Base-by-base conservation (phyloP, 2,888 invertebrate species). In the Crematogaster levior region DNA sequence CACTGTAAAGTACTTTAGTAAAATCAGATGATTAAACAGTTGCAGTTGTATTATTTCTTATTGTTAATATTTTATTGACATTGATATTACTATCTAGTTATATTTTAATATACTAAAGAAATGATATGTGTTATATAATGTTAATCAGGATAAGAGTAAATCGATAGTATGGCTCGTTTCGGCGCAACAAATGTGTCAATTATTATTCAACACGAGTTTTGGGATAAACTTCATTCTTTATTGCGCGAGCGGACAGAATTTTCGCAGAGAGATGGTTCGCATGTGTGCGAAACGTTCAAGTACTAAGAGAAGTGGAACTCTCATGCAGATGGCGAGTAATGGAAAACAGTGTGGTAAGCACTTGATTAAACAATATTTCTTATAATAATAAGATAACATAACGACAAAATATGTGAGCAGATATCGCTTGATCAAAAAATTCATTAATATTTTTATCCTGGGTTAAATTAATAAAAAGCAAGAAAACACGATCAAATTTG, bases 141-240 rank as follows among this genome's bases (percentile, higher is more conserved):
- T 21, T 79, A 46, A 80, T 46, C 3, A 27, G 40, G 60, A 21
- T 46, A 46, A 92, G 93, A 79, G 75, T 5, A 82, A 58, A 95
- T 3, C 21, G 94, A 93, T 94, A 37, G 95, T 95, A 56, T 94
- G 95, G 0, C 95, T 96, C 92, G 94, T 96, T 34, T 95, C 96
- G 0, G 91, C 96, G 46, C 97, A 97, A 92, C 96, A 97, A 89
- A 95, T 96, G 85, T 96, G 96, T 80, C 95, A 43, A 9, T 43
- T 97, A 87, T 95, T 97, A 63, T 98, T 97, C 94, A 96, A 97
- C 92, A 97, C 97, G 6, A 98, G 98, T 95, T 98, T 97, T 92
- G 97, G 97, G 56, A 97, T 98, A 79, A 98, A 98, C 95, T 98
- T 98, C 93, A 95, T 97, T 2, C 95, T 98, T 60, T 98, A 98